Base-by-base conservation (phyloP, 2,113 vertebrate species). In the Trogon melanurus region DNA sequence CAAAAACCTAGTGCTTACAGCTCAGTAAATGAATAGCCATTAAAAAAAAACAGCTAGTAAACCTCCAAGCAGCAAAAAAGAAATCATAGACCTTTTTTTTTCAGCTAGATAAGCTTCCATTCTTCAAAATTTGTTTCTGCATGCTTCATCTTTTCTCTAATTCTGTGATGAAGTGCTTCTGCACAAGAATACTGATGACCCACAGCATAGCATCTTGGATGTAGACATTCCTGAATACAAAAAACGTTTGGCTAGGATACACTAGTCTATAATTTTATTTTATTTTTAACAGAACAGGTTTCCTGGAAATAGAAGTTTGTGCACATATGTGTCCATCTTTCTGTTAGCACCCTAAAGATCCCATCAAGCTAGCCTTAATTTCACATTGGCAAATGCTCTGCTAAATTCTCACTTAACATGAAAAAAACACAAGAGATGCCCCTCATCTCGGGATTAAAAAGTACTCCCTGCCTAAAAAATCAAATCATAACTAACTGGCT, bases 401-500 rank as follows among this genome's bases (percentile, higher is more conserved):
- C 34, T 92, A 38, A 58, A 74, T 74, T 88, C 41, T 67, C 61
- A 45, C 16, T 78, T 50, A 67, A 67, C 20, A 47, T 1, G 45
- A 15, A 91, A 32, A 89, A 95, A 95, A 79, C 30, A 66, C 56
- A 75, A 70, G 64, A 50, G 27, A 67, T 26, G 65, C 2, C 8
- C 65, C 54, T 76, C 51, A n/a, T 73, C 79, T 88, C 2, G 1
- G 67, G 3, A 85, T 74, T 76, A 89, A 84, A 69, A 89, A 91
- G 85, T 62, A 62, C 66, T 66, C 79, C 29, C 54, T 79, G 79
- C 38, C 51, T 51, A 82, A 73, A 82, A 94, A 86, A 92, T 72
- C 30, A 86, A 90, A 93, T 86, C 54, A 76, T 80, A 94, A 90
- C 51, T 85, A 72, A 72, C 9, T 85, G 85, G 45, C 58, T 88